Evolutionary conservation across 2,797 vertebrate genomes (phyloP), one percentile per base, ranked within the genome.

Genomic region (Cryptoblepharus egeriae): DNA sequence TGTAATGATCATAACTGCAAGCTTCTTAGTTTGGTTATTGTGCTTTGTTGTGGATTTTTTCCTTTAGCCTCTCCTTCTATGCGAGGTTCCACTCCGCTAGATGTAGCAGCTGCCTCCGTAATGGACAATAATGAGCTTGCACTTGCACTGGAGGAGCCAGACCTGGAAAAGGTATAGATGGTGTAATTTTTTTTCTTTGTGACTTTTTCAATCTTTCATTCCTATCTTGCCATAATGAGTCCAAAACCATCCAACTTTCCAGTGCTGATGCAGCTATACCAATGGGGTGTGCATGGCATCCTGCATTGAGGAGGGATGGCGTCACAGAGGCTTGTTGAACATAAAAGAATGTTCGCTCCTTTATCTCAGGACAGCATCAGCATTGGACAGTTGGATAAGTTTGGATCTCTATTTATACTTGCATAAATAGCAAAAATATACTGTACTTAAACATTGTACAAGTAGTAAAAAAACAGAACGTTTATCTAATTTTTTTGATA

Each of bases 81-180:
- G 98, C 97, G 98, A 87, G 99, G 99, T 71, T 99, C 98, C 1
- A 99, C 99, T 75, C 99, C 99, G 8, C 91, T 99, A 1, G 99
- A 99, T 90, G 98, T 99, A 86, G 99, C 99, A 49, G 98, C 99
- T 78, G 98, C 99, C 55, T 99, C 99, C 0, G 98, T 99, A 83
- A 99, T 99, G 99, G 98, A 99, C 95, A 99, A 99, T 94, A 99
- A 99, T 0, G 97, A 99, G 73, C 95, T 99, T 89, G 98, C 99
- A 1, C 95, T 99, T 12, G 97, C 98, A 1, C 94, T 99, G 89
- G 98, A 99, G 79, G 98, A 99, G 88, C 98, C 98, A 3, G 99
- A 99, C 83, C 96, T 99, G 0, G 98, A 99, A 90, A 99, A 99
- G 96, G 98, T 98, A 24, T 24, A 76, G 1, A 11, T 24, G 73